Evolutionary conservation across 2,888 invertebrate species (phyloP), one percentile per base, ranked within the genome.

Genomic region (Lacanobia wlatinum): DNA sequence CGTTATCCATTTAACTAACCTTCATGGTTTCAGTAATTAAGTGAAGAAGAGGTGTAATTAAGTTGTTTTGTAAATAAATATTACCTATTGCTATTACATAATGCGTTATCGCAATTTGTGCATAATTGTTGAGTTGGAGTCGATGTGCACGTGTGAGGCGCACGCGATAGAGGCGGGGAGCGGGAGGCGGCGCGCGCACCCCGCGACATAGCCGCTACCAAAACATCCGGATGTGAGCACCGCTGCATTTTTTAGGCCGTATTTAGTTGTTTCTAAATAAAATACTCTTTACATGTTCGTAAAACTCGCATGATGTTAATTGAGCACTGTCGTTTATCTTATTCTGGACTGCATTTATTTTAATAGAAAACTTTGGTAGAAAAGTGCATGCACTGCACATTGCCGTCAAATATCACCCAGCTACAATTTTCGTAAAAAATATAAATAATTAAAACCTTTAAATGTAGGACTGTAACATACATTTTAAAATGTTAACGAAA

Each of bases 1-100:
- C 23, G 23, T 64, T 69, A 55, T 62, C 43, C 38, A 50, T 60
- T 48, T 46, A 63, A 48, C 56, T 43, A 67, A 69, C 70, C 77
- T 71, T 70, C 67, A 75, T 71, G 63, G 60, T 52, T 74, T 72
- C 34, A 60, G 28, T 38, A 21, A 74, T 70, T 68, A 70, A 65
- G 65, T 64, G 48, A 63, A 72, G 65, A 70, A 73, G 75, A 70
- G 69, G 50, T 67, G 52, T 69, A 61, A 74, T 83, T 76, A 72
- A 83, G 62, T 70, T 68, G 69, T 76, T 79, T 72, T 72, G 38
- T 79, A 52, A 78, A 76, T 70, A 58, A 73, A 53, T 68, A 61
- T 85, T 68, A n/a, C n/a, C n/a, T n/a, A 82, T 78, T 76, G 66
- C 46, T 70, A 73, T 86, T 85, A 77, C 76, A 80, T 85, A 85